Evolutionary conservation across 2,888 invertebrate species (phyloP).

Genomic region (Spisula solida): DNA sequence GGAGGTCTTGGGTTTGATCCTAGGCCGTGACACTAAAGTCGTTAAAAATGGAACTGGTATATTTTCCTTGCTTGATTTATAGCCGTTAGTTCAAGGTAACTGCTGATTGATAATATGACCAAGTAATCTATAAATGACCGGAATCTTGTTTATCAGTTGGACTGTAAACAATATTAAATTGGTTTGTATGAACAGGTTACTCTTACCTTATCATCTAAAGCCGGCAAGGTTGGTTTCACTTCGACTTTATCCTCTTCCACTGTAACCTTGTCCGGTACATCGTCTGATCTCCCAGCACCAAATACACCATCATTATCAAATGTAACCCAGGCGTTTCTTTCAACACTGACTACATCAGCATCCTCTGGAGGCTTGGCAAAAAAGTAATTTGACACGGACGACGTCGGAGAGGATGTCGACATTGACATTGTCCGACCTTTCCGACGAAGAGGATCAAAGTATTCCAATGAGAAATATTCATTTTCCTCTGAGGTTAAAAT

Average conservation of each 20-base stretch:
- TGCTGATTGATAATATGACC: too few species aligned
- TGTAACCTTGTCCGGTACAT: constrained; percentile 21
- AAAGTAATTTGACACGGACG: constrained; percentile 57
- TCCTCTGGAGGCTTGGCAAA: constrained; percentile 73
- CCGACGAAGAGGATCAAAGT: constrained; percentile 82
- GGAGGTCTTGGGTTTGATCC: too few species aligned
- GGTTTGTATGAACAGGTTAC: not conserved
- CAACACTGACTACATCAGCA: constrained; percentile 52
- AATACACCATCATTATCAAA: constrained; percentile 61
- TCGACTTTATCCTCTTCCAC: not conserved
- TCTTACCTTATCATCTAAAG: constrained; percentile 22
- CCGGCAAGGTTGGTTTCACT: not conserved
- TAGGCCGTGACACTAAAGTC: too few species aligned
- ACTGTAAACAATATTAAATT: too few species aligned
- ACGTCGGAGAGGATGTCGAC: constrained; percentile 51
- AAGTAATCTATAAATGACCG: too few species aligned
- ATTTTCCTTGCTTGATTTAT: too few species aligned
- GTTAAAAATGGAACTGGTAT: too few species aligned
- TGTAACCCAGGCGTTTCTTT: constrained; percentile 67
- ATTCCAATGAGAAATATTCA: constrained; percentile 82
- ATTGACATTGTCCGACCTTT: constrained; percentile 79
- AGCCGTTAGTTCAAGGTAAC: too few species aligned
- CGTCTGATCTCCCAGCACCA: constrained; percentile 1
- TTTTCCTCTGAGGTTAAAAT: constrained; percentile 74
- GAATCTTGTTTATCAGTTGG: too few species aligned